Conservation (phyloP, 2,888 invertebrate species). For the Drepanosiphum platanoidis region DNA sequence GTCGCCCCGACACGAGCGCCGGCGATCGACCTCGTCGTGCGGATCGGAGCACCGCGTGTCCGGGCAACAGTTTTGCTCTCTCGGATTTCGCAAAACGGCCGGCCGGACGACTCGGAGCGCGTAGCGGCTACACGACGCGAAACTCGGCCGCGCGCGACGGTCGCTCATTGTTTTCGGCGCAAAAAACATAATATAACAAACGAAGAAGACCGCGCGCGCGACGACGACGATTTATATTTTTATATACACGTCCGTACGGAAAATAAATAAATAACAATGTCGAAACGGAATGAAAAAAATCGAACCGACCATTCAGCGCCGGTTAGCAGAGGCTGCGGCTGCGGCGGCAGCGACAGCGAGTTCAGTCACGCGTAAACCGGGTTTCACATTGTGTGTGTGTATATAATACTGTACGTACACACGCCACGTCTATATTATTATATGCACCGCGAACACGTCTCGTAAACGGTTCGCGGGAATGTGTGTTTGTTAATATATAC, state of each 20-base stretch:
- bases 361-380: slow-evolving; percentile 47
- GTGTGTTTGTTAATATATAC: background rate
- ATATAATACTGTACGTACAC: background rate
- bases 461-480: background rate
- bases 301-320: background rate
- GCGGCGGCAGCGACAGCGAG: background rate
- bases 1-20: too few species aligned
- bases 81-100: background rate
- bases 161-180: slow-evolving; percentile 34
- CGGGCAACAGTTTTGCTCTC: background rate
- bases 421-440: background rate
- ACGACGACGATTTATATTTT: background rate
- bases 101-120: too few species aligned
- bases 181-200: too few species aligned
- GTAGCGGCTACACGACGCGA: background rate
- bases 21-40: background rate
- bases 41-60: background rate
- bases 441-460: background rate
- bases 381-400: background rate
- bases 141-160: slow-evolving; percentile 37
- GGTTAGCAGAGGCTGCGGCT: background rate
- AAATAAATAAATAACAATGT: background rate
- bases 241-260: background rate
- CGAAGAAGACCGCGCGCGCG: background rate
- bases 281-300: background rate